Conservation (phyloP, 2,113 vertebrate species). For the Gymnarchus niloticus region DNA sequence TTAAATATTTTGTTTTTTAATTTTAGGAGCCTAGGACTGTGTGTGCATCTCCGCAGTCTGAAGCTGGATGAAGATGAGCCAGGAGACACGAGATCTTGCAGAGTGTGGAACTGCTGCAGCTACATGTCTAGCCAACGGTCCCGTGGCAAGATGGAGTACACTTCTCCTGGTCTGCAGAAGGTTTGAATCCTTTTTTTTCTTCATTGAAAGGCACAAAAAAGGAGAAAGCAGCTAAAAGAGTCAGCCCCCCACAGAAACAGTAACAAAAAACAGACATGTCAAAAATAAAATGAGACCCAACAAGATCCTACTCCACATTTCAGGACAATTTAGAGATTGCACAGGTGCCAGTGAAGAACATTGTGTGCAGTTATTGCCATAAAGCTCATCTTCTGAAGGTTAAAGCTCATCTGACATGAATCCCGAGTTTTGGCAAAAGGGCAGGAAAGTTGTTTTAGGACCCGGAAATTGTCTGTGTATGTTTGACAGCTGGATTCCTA, state of each 20-base stretch:
- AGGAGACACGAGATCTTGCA: neutral
- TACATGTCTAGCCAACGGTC: neutral
- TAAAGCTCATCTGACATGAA: neutral
- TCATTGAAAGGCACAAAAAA: slow-evolving; percentile 16
- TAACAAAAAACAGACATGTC: neutral
- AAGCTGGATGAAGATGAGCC: neutral
- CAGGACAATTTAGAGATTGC: neutral
- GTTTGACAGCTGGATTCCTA: neutral
- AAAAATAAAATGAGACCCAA: neutral
- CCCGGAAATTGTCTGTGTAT: neutral
- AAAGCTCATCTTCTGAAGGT: neutral
- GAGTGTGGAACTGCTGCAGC: neutral
- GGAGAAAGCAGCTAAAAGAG: neutral
- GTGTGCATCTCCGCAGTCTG: neutral
- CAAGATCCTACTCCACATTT: neutral
- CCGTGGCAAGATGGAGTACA: neutral
- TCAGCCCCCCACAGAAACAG: neutral
- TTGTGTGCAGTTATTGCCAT: neutral
- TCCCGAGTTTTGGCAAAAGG: neutral
- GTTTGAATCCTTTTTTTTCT: neutral
- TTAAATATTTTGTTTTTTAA: neutral
- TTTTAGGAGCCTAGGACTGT: neutral
- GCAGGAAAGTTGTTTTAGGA: neutral
- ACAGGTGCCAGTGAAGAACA: neutral
- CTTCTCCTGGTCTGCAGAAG: neutral